Conservation (phyloP, 1,140 invertebrate species). For the Heliothis subflexa region DNA sequence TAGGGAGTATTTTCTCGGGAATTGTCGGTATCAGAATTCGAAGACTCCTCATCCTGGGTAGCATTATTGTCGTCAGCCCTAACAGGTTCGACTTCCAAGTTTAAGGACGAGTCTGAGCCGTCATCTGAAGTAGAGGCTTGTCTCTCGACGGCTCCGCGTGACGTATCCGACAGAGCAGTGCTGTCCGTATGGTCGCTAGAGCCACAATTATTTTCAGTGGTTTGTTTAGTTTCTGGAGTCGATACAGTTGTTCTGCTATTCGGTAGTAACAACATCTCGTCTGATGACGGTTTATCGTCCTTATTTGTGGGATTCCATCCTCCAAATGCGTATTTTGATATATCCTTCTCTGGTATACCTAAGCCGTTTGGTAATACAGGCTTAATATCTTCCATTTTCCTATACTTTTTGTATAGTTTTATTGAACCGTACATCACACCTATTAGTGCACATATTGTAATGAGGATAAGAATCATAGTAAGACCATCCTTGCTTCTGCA, state of each 20-base stretch:
- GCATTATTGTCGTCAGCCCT: conserved; percentile 61
- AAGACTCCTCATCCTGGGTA: conserved; percentile 63
- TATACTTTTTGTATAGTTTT: conserved; percentile 77
- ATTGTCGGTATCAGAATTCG: conserved; percentile 65
- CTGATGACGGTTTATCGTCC: conserved; percentile 78
- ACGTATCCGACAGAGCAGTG: conserved; percentile 77
- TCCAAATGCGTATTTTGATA: conserved; percentile 74
- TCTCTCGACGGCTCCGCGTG: conserved; percentile 68
- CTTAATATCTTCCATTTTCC: conserved; percentile 84
- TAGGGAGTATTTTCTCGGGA: conserved; percentile 67
- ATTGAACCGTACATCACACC: conserved; percentile 70
- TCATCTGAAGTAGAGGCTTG: conserved; percentile 77
- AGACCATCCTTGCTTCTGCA: conserved; percentile 69
- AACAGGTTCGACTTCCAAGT: conserved; percentile 69
- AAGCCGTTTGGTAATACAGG: conserved; percentile 79
- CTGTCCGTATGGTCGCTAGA: conserved; percentile 82
- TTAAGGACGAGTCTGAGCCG: conserved; percentile 74
- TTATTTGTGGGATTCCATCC: conserved; percentile 78
- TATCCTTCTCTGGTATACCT: conserved; percentile 78
- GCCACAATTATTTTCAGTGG: conserved; percentile 72
- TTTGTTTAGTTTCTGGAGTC: conserved; percentile 72
- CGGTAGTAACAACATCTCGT: conserved; percentile 79
- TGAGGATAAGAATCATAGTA: conserved; percentile 71
- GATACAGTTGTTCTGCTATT: conserved; percentile 68
- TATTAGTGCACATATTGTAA: conserved; percentile 69